Evolutionary conservation across 2,888 invertebrate species (phyloP).

Genomic region (Osmoderma eremita): DNA sequence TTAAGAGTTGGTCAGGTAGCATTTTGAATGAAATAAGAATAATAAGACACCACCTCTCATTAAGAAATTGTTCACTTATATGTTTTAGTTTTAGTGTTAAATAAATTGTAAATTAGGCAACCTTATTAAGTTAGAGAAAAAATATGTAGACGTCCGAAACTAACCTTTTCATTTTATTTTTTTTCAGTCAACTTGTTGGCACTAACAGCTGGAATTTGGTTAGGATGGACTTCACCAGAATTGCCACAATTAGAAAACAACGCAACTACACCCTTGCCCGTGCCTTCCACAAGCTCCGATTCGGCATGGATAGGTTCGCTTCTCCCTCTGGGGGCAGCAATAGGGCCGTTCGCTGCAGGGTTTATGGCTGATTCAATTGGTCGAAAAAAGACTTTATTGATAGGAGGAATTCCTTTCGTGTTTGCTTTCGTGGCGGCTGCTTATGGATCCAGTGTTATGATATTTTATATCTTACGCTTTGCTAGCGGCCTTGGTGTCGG

Average conservation of each 20-base stretch:
- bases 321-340: conserved; percentile 71
- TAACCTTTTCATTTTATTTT: conserved; percentile 16
- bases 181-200: conserved; percentile 63
- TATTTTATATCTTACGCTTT: conserved; percentile 44
- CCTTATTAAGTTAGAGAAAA: neutral
- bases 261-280: conserved; percentile 63
- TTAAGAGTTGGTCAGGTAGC: no score
- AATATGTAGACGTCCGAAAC: neutral
- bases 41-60: no score
- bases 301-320: conserved; percentile 79
- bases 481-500: conserved; percentile 63
- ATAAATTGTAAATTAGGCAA: no score
- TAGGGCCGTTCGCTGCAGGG: conserved; percentile 76
- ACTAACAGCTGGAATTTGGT: conserved; percentile 60
- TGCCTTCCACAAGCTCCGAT: conserved; percentile 66
- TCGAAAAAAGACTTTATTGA: conserved; percentile 70
- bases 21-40: no score
- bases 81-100: no score
- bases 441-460: conserved; percentile 36
- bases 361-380: conserved; percentile 72
- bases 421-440: conserved; percentile 59
- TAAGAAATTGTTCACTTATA: no score
- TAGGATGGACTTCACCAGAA: conserved; percentile 62
- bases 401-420: conserved; percentile 72
- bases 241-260: conserved; percentile 47